These are phyloP conservation scores for Protobothrops mucrosquamatus DNA, from an alignment of 2,113 vertebrate genomes.

Conservation along the genomic window DNA sequence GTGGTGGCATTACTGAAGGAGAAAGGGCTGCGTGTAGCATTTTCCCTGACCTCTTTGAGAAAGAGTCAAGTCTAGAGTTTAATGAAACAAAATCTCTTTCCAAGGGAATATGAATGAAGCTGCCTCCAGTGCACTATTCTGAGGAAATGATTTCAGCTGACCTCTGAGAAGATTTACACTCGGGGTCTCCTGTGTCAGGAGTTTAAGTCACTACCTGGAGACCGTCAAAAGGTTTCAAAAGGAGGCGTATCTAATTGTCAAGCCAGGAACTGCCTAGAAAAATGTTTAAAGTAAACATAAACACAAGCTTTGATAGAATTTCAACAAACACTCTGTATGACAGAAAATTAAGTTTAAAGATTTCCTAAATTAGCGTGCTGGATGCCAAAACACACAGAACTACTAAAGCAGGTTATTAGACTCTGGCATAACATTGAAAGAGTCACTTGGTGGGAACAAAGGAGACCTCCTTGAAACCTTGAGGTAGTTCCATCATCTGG, in stretches of 20 bases:
- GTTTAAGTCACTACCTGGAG: constrained; percentile 43
- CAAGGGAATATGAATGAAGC: constrained; percentile 45
- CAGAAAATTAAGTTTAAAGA: background rate
- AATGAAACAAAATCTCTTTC: constrained; percentile 69
- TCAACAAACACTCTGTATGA: constrained; percentile 37
- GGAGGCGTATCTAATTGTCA: constrained; percentile 49
- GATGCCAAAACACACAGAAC: constrained; percentile 1
- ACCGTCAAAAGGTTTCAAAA: constrained; percentile 52
- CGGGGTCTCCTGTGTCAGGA: constrained; percentile 54
- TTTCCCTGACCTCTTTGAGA: constrained; percentile 58
- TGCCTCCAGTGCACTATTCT: constrained; percentile 49
- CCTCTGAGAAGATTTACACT: constrained; percentile 63
- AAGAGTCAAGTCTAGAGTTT: constrained; percentile 64
- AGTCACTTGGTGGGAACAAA: background rate
- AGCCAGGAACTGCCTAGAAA: constrained; percentile 46
- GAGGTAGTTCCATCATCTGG: background rate
- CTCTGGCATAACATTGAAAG: background rate
- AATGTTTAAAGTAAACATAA: constrained; percentile 42
- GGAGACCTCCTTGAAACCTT: background rate
- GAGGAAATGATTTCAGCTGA: constrained; percentile 58
- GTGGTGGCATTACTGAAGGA: constrained; percentile 48
- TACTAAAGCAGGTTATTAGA: background rate
- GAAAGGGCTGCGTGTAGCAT: constrained; percentile 41
- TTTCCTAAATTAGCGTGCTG: constrained; percentile 23
- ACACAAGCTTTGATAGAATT: constrained; percentile 47